phyloP scores from a whole-genome alignment of 2,888 invertebrate species.

The Drosophila neotestacea region DNA sequence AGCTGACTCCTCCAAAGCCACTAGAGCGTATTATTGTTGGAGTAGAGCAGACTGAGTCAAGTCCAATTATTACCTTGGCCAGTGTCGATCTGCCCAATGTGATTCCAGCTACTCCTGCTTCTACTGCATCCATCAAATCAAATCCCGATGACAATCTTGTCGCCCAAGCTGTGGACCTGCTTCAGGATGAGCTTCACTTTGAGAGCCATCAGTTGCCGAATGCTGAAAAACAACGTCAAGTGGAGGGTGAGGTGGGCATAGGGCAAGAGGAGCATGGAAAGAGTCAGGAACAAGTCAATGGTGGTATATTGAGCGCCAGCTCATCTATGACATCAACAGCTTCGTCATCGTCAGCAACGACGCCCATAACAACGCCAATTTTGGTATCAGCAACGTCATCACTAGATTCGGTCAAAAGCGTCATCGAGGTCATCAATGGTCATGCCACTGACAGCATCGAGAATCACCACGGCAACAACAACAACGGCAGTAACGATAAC shows the following conservation, averaged over 20 bases:
- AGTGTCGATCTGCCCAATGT: slow-evolving; percentile 77
- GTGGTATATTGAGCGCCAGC: slow-evolving; percentile 51
- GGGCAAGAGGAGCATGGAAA: not conserved
- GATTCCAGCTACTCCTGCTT: slow-evolving; percentile 1
- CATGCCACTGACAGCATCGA: slow-evolving; percentile 30
- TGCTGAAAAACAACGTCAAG: slow-evolving; percentile 45
- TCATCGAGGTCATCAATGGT: slow-evolving; percentile 66
- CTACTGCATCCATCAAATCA: slow-evolving; percentile 8
- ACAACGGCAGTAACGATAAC: slow-evolving; percentile 1
- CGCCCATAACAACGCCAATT: slow-evolving; percentile 73
- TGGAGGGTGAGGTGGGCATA: slow-evolving; percentile 25
- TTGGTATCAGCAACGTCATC: slow-evolving; percentile 81
- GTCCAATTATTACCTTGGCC: slow-evolving; percentile 70
- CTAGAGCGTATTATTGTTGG: slow-evolving; percentile 85
- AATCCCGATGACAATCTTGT: slow-evolving; percentile 30
- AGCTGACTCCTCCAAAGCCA: slow-evolving; percentile 63
- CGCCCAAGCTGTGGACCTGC: slow-evolving; percentile 56
- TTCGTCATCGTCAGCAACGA: slow-evolving; percentile 57
- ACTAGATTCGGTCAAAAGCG: slow-evolving; percentile 78
- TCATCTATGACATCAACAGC: slow-evolving; percentile 58
- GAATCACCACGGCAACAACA: slow-evolving; percentile 20
- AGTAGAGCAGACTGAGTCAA: slow-evolving; percentile 65
- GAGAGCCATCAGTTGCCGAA: slow-evolving; percentile 81
- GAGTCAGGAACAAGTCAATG: slow-evolving; percentile 19
- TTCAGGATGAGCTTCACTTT: slow-evolving; percentile 69